Evolutionary conservation across 2,113 vertebrate genomes (phyloP), one percentile per base, ranked within the genome.

Genomic region (Mastomys natalensis): DNA sequence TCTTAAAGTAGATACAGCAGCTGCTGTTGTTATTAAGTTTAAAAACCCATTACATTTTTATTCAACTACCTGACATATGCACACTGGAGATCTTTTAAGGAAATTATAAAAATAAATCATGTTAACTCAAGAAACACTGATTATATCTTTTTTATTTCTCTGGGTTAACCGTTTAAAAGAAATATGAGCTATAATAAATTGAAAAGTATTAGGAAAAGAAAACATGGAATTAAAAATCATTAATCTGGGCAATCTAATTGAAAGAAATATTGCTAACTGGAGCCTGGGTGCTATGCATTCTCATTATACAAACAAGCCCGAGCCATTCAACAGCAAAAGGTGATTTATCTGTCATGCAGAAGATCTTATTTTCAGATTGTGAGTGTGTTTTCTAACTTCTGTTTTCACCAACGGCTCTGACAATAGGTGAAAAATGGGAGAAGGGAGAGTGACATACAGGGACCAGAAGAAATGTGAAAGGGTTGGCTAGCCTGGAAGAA

Each of bases 21-120:
- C 64, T 96, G 29, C 62, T 93, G 93, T 90, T 89, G 73, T 95
- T 96, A 95, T 66, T 93, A 87, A 92, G 68, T 95, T 96, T 26
- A 97, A 95, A 96, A 97, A 91, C 62, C 77, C 72, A 95, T 93
- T 95, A 95, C 6, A 97, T 95, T 97, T 95, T 91, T 95, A 81
- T 92, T 85, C 90, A 89, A 82, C 55, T 64, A 77, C 84, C 74
- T 95, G 89, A 97, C 73, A 89, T 94, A 93, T n/a, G 90, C 62
- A 94, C 90, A 96, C 60, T 92, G 62, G 92, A 92, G 89, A 97
- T 97, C 53, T 90, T 96, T 97, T 87, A 76, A 96, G 90, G 62
- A 97, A 97, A 97, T 97, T 92, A 95, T 95, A 97, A 96, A 96
- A 93, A 95, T 70, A 94, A 97, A 97, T 95, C 85, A 91, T 92